phyloP scores from a whole-genome alignment of 2,797 vertebrate genomes.

The Parauchenoglanis punctatus region DNA sequence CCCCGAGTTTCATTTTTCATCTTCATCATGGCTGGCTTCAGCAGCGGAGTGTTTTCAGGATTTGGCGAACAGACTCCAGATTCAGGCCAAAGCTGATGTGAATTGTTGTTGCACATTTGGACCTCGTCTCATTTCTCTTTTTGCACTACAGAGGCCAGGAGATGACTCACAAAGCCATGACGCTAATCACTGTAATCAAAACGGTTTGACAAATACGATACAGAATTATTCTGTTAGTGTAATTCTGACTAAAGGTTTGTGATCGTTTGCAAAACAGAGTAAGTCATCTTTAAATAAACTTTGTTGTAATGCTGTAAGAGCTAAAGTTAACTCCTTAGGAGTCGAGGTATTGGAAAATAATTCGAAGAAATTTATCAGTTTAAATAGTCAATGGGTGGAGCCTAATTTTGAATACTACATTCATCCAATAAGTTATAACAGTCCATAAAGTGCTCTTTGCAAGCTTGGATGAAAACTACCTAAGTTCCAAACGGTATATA shows the following conservation, averaged over 20 bases:
- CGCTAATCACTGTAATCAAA: constrained; percentile 11
- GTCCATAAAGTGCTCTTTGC: not conserved
- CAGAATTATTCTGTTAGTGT: not conserved
- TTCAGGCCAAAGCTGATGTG: constrained; percentile 47
- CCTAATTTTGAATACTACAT: not conserved
- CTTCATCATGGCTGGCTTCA: constrained; percentile 20
- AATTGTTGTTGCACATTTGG: constrained; percentile 45
- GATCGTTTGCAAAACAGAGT: constrained; percentile 7
- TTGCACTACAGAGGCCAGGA: constrained; percentile 11
- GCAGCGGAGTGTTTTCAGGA: not conserved
- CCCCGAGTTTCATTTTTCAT: constrained; percentile 17
- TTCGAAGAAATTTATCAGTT: not conserved
- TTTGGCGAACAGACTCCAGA: constrained; percentile 20
- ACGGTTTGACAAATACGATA: constrained; percentile 5
- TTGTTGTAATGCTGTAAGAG: not conserved
- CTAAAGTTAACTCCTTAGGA: not conserved
- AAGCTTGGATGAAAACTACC: not conserved
- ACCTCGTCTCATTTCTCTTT: constrained; percentile 16
- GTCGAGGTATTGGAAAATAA: not conserved
- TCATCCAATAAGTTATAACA: not conserved
- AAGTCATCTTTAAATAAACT: constrained; percentile 10
- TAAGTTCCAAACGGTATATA: not conserved
- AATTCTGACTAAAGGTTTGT: not conserved
- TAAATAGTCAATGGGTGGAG: not conserved
- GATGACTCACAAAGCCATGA: constrained; percentile 26